These are phyloP conservation scores for Hippocampus abdominalis DNA, from an alignment of 2,113 vertebrate species.

Conservation along the genomic window DNA sequence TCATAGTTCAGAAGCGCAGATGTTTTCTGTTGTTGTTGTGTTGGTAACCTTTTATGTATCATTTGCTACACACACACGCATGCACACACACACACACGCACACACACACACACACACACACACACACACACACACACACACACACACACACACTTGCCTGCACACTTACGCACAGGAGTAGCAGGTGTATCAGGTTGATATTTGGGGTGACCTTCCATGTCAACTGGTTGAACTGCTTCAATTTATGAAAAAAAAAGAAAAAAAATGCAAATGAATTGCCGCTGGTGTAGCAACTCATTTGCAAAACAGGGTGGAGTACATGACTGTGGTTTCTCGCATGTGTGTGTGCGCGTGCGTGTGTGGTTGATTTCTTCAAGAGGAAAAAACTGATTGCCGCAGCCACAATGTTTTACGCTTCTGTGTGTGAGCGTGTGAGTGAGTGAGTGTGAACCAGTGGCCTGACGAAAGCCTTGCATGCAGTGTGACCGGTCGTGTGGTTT, in stretches of 20 bases:
- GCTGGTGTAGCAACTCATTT: slow-evolving; percentile 29
- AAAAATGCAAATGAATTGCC: slow-evolving; percentile 22
- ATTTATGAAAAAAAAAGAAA: neutral
- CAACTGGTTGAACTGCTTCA: neutral
- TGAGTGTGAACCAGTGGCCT: neutral
- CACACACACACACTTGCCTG: neutral
- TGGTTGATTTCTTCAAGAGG: slow-evolving; percentile 54
- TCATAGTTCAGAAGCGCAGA: slow-evolving; percentile 19
- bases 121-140: neutral
- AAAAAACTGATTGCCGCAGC: slow-evolving; percentile 65
- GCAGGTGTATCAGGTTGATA: neutral
- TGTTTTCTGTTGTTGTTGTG: neutral
- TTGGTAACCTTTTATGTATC: neutral
- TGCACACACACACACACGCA: neutral
- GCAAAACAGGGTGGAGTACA: slow-evolving; percentile 46
- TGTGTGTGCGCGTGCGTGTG: slow-evolving; percentile 4
- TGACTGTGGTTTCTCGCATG: slow-evolving; percentile 44
- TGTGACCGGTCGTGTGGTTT: slow-evolving; percentile 72
- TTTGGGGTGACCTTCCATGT: slow-evolving; percentile 3
- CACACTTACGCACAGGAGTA: neutral
- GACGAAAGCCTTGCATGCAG: neutral
- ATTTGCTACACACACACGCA: neutral
- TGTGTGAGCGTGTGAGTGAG: neutral
- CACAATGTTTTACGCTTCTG: slow-evolving; percentile 21
- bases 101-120: neutral